Evolutionary conservation across 1,140 invertebrate genomes (phyloP).

Genomic region (Mamestra configurata): DNA sequence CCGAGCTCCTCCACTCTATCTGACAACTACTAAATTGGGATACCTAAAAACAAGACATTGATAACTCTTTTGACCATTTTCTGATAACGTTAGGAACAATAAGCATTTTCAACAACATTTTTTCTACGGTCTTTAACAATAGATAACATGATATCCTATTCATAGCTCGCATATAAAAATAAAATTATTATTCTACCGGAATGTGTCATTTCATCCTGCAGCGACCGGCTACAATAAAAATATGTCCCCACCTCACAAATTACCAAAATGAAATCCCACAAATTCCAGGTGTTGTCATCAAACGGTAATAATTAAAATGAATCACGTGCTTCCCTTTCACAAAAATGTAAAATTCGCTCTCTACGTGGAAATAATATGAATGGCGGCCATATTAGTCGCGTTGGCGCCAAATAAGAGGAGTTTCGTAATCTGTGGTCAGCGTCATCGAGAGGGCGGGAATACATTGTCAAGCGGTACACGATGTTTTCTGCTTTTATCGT

Average conservation of each 20-base stretch:
- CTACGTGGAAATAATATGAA: slow-evolving; percentile 34
- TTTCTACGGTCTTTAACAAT: too few species aligned
- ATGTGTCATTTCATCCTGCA: background rate
- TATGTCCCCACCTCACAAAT: slow-evolving; percentile 21
- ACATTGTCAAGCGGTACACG: background rate
- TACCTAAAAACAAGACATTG: too few species aligned
- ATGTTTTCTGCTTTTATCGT: background rate
- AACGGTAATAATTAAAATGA: slow-evolving; percentile 27
- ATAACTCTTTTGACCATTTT: too few species aligned
- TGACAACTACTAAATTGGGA: too few species aligned
- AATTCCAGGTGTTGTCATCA: slow-evolving; percentile 20
- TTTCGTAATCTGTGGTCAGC: slow-evolving; percentile 42
- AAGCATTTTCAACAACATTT: too few species aligned
- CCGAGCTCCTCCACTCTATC: too few species aligned
- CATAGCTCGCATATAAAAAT: background rate
- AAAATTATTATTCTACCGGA: background rate
- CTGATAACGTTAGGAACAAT: too few species aligned
- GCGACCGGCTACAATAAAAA: slow-evolving; percentile 3
- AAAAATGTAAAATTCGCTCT: slow-evolving; percentile 18
- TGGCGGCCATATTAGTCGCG: slow-evolving; percentile 2
- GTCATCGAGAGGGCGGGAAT: background rate
- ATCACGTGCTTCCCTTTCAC: background rate
- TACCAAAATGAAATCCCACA: slow-evolving; percentile 12
- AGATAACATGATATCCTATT: background rate
- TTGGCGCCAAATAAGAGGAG: slow-evolving; percentile 44